Evolutionary conservation across 2,888 invertebrate genomes (phyloP).

Genomic region (Andricus quercusramuli): DNA sequence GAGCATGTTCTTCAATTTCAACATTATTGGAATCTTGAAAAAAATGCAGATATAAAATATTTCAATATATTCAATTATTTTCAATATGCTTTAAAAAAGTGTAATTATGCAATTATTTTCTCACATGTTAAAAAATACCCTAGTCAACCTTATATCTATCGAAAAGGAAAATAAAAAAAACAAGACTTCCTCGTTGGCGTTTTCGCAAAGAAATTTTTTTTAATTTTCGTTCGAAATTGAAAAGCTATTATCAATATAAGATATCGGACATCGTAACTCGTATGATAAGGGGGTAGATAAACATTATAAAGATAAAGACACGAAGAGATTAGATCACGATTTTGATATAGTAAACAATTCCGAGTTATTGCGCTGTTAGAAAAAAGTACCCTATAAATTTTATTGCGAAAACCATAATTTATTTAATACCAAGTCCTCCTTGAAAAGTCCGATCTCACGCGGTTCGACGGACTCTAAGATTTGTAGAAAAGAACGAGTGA

Average conservation of each 20-base stretch:
- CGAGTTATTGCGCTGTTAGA: not conserved
- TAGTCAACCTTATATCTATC: not conserved
- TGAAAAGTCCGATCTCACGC: not conserved
- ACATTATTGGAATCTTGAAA: not conserved
- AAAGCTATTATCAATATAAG: slow-evolving; percentile 18
- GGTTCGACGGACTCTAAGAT: slow-evolving; percentile 10
- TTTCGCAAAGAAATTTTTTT: not conserved
- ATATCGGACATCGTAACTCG: slow-evolving; percentile 21
- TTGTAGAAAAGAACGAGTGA: slow-evolving; percentile 7
- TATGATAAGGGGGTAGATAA: slow-evolving; percentile 30
- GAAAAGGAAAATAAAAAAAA: not conserved
- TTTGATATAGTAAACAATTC: not conserved
- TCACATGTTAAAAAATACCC: not conserved
- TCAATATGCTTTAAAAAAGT: too few relatives aligned
- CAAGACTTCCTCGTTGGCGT: not conserved
- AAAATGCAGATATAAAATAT: not conserved
- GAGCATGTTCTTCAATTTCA: not conserved
- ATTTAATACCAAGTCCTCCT: slow-evolving; percentile 37
- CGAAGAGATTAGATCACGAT: slow-evolving; percentile 19
- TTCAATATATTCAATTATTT: too few relatives aligned
- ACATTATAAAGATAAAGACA: slow-evolving; percentile 16
- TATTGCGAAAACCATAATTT: slow-evolving; percentile 34
- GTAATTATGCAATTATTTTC: not conserved
- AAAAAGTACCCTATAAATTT: not conserved
- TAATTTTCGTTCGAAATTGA: not conserved